Conservation (phyloP, 2,113 vertebrate species). For the Synchiropus splendidus region DNA sequence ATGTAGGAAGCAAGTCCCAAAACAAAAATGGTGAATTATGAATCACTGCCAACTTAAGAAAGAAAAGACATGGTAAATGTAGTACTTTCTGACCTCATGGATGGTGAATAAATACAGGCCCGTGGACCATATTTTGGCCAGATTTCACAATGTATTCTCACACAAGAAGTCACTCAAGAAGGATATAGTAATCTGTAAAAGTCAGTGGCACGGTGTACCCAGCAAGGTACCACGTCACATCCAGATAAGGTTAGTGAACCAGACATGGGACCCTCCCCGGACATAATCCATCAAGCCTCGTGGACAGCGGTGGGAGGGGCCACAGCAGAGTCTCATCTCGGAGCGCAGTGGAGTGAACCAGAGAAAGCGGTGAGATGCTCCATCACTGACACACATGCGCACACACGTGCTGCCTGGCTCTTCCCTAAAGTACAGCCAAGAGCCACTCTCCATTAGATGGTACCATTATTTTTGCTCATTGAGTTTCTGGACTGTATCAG, state of each 20-base stretch:
- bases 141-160: too few species aligned
- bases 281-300: conserved; percentile 39
- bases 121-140: too few species aligned
- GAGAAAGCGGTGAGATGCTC: conserved; percentile 29
- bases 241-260: conserved; percentile 21
- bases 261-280: conserved; percentile 7
- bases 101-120: too few species aligned
- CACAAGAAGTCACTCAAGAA: too few species aligned
- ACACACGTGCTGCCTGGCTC: conserved; percentile 6
- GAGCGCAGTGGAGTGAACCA: conserved; percentile 50
- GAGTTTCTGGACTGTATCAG: neutral
- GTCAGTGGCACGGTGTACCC: too few species aligned
- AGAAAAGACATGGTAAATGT: too few species aligned
- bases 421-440: conserved; percentile 4
- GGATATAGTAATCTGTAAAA: too few species aligned
- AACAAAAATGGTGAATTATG: too few species aligned
- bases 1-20: too few species aligned
- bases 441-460: conserved; percentile 8
- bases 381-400: conserved; percentile 41
- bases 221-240: conserved; percentile 8
- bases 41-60: too few species aligned
- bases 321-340: conserved; percentile 42
- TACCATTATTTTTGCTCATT: neutral
- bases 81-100: too few species aligned
- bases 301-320: conserved; percentile 5